Evolutionary conservation across 2,113 vertebrate genomes (phyloP), one percentile per base, ranked within the genome.

Genomic region (Eulemur rufifrons): DNA sequence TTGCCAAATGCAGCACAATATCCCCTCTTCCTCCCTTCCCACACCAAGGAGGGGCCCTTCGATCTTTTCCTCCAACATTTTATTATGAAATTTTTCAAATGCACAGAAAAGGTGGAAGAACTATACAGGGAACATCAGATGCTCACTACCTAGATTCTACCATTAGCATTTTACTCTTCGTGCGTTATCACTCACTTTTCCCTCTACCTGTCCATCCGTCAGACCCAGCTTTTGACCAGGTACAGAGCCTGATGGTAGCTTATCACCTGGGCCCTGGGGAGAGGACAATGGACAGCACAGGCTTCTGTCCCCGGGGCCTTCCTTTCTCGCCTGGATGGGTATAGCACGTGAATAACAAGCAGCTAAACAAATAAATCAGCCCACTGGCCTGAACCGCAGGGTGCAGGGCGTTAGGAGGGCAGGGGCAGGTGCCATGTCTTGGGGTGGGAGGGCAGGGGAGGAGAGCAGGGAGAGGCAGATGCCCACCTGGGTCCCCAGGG

Each of bases 51-150:
- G 42, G 27, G n/a, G 0, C 29, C 25, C 52, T 50, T 25, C 3
- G 39, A 45, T n/a, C 32, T 52, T 63, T 50, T 37, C 50, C 18
- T 11, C 27, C 50, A 63, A 34, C 11, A 9, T 71, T 89, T 45
- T 52, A 6, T 77, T 7, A 54, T 37, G 39, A 81, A 85, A 47
- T 18, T 12, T 61, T 95, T 81, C 52, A 74, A 76, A 92, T 59
- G 18, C 29, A 88, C 9, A 47, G 64, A 81, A 92, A 88, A 94
- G 25, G 21, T 20, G 29, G 25, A 80, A 90, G 29, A 15, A 85
- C 82, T 45, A 17, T 64, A 68, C 14, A 50, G 84, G 34, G 37
- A 47, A 78, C 64, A 39, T 29, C 25, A 2, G 23, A 21, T 20
- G 42, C 12, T 47, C 7, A 9, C 34, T 37, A 2, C 42, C 64